phyloP scores from a whole-genome alignment of 2,888 invertebrate species.

The Noctua janthina region DNA sequence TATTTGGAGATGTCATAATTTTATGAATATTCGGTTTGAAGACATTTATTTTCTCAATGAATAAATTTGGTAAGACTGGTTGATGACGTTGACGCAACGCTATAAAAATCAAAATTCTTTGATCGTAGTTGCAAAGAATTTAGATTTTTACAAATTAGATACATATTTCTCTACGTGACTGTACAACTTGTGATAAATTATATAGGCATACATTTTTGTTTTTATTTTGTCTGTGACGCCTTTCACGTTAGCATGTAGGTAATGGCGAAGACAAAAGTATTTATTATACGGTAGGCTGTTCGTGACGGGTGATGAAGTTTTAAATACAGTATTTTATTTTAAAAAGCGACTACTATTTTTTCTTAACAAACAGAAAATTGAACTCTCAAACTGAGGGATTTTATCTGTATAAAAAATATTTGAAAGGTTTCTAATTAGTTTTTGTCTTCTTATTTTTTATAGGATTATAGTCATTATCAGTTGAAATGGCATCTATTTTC shows the following conservation, averaged over 20 bases:
- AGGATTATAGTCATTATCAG: not conserved
- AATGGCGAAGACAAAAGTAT: slow-evolving; percentile 30
- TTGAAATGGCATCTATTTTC: not conserved
- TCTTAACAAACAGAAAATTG: not conserved
- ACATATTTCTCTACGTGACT: slow-evolving; percentile 18
- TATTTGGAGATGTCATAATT: not conserved
- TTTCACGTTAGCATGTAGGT: slow-evolving; percentile 56
- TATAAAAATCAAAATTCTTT: too few species aligned
- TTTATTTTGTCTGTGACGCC: slow-evolving; percentile 60
- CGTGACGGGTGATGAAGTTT: slow-evolving; percentile 4
- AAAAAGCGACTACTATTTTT: not conserved
- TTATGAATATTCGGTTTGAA: too few species aligned
- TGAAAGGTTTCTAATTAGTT: not conserved
- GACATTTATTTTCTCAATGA: too few species aligned
- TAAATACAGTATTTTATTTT: slow-evolving; percentile 9
- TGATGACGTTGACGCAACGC: not conserved
- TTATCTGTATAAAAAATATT: too few species aligned
- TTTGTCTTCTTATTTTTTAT: too few species aligned
- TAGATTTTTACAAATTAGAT: not conserved
- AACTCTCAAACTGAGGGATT: not conserved
- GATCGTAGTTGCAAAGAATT: too few species aligned
- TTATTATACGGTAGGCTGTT: slow-evolving; percentile 11
- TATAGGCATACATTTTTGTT: slow-evolving; percentile 35
- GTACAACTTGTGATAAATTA: slow-evolving; percentile 56
- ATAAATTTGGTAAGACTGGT: too few species aligned